Evolutionary conservation across 53 echinoderm and acorn worm species (phyloP).

Genomic region (Arbacia lixula): DNA sequence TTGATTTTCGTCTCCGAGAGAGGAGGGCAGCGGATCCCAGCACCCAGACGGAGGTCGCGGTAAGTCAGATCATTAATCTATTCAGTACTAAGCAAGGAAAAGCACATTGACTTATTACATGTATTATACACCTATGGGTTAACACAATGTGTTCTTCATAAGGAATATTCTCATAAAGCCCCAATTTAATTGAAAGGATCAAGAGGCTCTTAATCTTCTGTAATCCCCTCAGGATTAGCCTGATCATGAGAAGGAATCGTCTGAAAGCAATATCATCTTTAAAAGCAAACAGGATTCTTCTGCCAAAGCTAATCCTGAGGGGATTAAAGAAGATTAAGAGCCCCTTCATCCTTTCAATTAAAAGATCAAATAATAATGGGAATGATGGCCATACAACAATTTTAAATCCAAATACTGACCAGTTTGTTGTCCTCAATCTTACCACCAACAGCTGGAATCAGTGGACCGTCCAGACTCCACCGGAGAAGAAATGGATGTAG

Average conservation of each 20-base stretch:
- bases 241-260: too few species aligned
- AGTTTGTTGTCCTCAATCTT: background rate
- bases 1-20: background rate
- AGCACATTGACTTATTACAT: too few species aligned
- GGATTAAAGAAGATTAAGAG: background rate
- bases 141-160: too few species aligned
- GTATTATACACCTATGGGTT: too few species aligned
- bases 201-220: background rate
- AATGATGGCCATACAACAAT: too few species aligned
- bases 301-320: background rate
- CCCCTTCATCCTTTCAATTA: background rate
- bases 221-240: background rate
- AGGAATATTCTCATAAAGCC: too few species aligned
- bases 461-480: background rate
- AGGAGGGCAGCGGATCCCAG: constrained; percentile 31
- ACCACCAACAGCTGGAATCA: background rate
- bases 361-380: too few species aligned
- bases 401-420: too few species aligned
- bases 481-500: constrained; percentile 12
- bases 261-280: too few species aligned
- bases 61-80: too few species aligned
- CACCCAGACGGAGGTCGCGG: background rate
- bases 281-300: too few species aligned
- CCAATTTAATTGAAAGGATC: background rate
- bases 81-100: too few species aligned